These are phyloP conservation scores for Elymnias hypermnestra DNA, from an alignment of 1,140 invertebrate species.

Conservation along the genomic window DNA sequence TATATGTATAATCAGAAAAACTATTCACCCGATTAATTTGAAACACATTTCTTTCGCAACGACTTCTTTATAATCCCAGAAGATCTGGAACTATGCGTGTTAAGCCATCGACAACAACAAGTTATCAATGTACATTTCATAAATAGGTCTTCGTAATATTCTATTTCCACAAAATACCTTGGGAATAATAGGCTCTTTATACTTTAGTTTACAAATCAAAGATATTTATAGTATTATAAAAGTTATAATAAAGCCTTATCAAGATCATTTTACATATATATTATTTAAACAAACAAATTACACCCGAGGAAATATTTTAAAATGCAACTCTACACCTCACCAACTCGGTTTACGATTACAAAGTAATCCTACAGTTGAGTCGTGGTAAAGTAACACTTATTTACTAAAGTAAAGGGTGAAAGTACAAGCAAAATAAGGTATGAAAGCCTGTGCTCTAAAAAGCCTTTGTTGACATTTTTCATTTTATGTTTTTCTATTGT, in stretches of 20 bases:
- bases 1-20: no score
- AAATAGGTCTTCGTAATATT: neutral
- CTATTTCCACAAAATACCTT: neutral
- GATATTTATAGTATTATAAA: neutral
- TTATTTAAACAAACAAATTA: slow-evolving; percentile 39
- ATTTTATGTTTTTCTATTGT: slow-evolving; percentile 56
- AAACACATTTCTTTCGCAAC: no score
- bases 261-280: neutral
- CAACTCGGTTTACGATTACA: slow-evolving; percentile 30
- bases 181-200: no score
- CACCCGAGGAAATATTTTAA: slow-evolving; percentile 42
- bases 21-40: no score
- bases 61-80: no score
- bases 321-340: slow-evolving; percentile 28
- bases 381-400: slow-evolving; percentile 17
- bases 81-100: no score
- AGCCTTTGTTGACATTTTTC: slow-evolving; percentile 53
- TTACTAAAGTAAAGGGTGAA: no score
- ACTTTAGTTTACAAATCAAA: no score
- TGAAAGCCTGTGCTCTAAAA: slow-evolving; percentile 21
- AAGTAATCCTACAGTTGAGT: no score
- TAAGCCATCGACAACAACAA: neutral
- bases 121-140: neutral
- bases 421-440: slow-evolving; percentile 13
- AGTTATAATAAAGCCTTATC: neutral